Base-by-base conservation (phyloP, 2,113 vertebrate species). In the Ornithorhynchus anatinus region DNA sequence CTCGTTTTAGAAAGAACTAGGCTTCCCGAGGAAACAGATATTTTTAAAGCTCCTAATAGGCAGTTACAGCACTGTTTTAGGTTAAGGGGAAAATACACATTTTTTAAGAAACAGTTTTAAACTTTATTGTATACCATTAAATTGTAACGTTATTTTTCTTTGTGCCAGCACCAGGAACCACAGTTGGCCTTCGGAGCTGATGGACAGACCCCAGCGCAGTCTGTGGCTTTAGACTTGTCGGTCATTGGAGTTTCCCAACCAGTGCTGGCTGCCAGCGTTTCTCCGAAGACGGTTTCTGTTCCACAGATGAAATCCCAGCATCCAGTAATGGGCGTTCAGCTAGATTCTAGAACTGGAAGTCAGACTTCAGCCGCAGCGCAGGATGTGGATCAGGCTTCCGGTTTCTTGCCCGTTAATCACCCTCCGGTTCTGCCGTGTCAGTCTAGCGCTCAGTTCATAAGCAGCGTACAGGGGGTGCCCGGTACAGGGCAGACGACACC, bases 111-210 rank as follows among this genome's bases (percentile, higher is more conserved):
- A n/a, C n/a, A n/a, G n/a, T n/a, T n/a, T n/a, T n/a, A n/a, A n/a
- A n/a, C n/a, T n/a, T n/a, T n/a, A n/a, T n/a, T n/a, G n/a, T n/a
- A n/a, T 19, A 9, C 16, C 23, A 31, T 14, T 43, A 22, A 19
- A 25, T 10, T 51, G 36, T 52, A n/a, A 62, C 44, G 63, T 75
- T 11, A 60, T 74, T 78, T 61, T 88, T 84, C 71, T 67, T 73
- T 63, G 42, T 36, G 53, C 51, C 33, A 77, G 66, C n/a, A 80
- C 65, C 57, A 88, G 47, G 82, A 77, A 72, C 83, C 89, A 5
- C 69, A 91, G n/a, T 80, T 93, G 80, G 74, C 85, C 72, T 92
- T 91, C 74, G 79, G 80, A 78, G 71, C 74, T 81, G 91, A 94
- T 72, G 61, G 84, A 64, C 91, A 94, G 73, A 81, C 84, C 57